Evolutionary conservation across 2,888 invertebrate genomes (phyloP), one percentile per base, ranked within the genome.

Genomic region (Drosophila helvetica): DNA sequence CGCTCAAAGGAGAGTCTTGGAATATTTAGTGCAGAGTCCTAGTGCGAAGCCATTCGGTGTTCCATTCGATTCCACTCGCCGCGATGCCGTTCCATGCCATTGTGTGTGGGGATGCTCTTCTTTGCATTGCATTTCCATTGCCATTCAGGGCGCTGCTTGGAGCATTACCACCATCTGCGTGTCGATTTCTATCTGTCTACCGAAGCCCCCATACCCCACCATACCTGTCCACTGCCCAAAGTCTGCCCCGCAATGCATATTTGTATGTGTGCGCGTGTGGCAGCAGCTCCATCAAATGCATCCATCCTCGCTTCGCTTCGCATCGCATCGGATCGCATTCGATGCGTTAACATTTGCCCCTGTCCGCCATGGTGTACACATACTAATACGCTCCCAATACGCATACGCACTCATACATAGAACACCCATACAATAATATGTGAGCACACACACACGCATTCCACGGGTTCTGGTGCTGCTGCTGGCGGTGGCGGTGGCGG

Each of bases 361-460:
- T 42, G 53, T 38, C 45, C 66, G 43, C 52, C 53, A 46, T 52
- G 33, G 0, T 60, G 42, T 46, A 22, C n/a, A 47, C 33, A 10
- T 15, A 15, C 50, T 30, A 47, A 47, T 46, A 33, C 46, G n/a
- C 25, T 10, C 48, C 15, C 38, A 18, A 27, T 12, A 9, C 46
- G 30, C 42, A 17, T n/a, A 18, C 30, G 30, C 19, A 30, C 33
- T 33, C 27, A 27, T n/a, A 33, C 30, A 18, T 54, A 55, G 52
- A 22, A 42, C 43, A 47, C n/a, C 51, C 72, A 61, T 75, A 55
- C 50, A 65, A 67, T 67, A 65, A 57, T 57, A 62, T 57, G 63
- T 63, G 65, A 56, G 47, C 78, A 77, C 79, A 48, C 79, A 77
- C 77, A 70, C 64, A 59, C 69, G 58, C 76, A 71, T 75, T 78